These are phyloP conservation scores for Meteorus cinctellus DNA, from an alignment of 2,888 invertebrate genomes.

Conservation along the genomic window DNA sequence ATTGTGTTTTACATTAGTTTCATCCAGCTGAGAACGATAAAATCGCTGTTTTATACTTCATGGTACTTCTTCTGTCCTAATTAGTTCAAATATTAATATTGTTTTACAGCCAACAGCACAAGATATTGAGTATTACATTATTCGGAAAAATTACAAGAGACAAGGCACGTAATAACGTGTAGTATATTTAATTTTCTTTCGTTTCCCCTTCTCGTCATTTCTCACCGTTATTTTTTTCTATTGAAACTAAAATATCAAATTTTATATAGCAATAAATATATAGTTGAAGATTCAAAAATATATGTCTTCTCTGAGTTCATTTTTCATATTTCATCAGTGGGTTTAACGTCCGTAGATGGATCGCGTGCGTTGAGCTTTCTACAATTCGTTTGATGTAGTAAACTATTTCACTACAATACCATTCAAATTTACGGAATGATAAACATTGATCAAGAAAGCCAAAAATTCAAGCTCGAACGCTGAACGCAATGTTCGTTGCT, in stretches of 20 bases:
- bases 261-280: conserved; percentile 11
- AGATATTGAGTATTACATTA: not conserved
- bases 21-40: too few relatives aligned
- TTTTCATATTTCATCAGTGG: conserved; percentile 41
- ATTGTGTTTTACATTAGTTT: not conserved
- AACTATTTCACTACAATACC: conserved; percentile 16
- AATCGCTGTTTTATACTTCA: not conserved
- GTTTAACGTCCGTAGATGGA: conserved; percentile 47
- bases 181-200: not conserved
- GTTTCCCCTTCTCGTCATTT: not conserved
- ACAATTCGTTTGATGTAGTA: conserved; percentile 15
- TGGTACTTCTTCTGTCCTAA: not conserved
- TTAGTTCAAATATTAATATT: not conserved
- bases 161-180: conserved; percentile 44
- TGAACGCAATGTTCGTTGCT: conserved; percentile 40
- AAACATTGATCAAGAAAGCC: conserved; percentile 7
- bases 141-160: conserved; percentile 29
- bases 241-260: conserved; percentile 10
- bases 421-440: conserved; percentile 45
- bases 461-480: conserved; percentile 41
- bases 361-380: conserved; percentile 41
- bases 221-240: conserved; percentile 1
- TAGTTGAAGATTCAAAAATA: conserved; percentile 27
- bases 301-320: conserved; percentile 27
- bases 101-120: not conserved